Evolutionary conservation across 2,797 vertebrate species (phyloP), one percentile per base, ranked within the genome.

Genomic region (Mico argentatus): DNA sequence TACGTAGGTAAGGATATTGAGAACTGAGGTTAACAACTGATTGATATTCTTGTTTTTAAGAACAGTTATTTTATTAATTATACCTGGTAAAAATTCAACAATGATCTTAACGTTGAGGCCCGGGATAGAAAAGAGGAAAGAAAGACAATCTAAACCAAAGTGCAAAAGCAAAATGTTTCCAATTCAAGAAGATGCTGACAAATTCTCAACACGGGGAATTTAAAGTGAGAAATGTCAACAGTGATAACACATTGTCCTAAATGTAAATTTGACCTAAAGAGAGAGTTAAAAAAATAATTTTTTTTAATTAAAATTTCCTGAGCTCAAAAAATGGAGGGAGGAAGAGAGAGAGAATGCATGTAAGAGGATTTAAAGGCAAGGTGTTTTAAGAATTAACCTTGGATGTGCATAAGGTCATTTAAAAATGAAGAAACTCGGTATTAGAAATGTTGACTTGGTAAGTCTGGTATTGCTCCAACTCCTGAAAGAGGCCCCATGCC

Each of bases 341-440:
- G 36, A 3, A 27, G 11, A 17, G 15, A 7, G 20, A 55, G 5
- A 30, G 2, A 8, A 27, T 9, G 73, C 26, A 17, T 19, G 13
- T 27, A 20, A 44, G 33, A 73, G 10, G 19, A 4, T 2, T 52
- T 19, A 24, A 59, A 22, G n/a, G 14, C 13, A 50, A 88, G 33
- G 61, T 57, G 36, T 20, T 59, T 33, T 10, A 36, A 24, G 55
- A 61, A 19, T 17, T 48, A 19, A 36, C 20, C 27, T 2, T 10
- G 2, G 13, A 3, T 0, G 7, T 12, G 12, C 44, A 4, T 2
- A 5, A 39, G 44, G 55, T 44, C 4, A 4, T 44, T 50, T n/a
- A 20, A 17, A 90, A 61, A 59, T 1, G 30, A 30, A 55, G 59
- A 77, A 59, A 2, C 9, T 30, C 64, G 1, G 15, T 9, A 2